Base-by-base conservation (phyloP, 2,888 invertebrate species). In the Acrobasis suavella region DNA sequence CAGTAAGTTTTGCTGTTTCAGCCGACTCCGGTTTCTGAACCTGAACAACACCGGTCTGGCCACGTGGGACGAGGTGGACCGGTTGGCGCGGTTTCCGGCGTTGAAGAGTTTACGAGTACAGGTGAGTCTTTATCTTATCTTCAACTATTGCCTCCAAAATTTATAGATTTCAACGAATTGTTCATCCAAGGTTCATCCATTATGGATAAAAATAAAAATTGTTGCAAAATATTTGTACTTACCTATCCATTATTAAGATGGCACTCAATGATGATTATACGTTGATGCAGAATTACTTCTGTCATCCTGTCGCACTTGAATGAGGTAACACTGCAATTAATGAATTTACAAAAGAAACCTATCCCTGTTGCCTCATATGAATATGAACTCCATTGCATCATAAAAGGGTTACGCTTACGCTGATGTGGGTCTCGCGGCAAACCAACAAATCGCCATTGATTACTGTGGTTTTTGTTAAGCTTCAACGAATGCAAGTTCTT, bases 41-140 rank as follows among this genome's bases (percentile, higher is more conserved):
- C 93, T 98, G 67, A 98, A 97, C 85, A 96, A 96, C 72, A 97
- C 97, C 17, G 94, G 95, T 59, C 87, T 98, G 58, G 93, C 95
- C 58, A 95, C 96, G 49, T 98, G 98, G 98, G 95, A 96, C 74
- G 97, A 98, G 78, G 95, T 98, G 65, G 98, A 98, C 78, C 94
- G 96, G 72, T 93, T 98, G 69, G 95, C 96, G 62, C 94, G 94
- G 80, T 98, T 98, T 89, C 97, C 97, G 1, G 94, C 95, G 10
- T 93, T 99, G 63, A 95, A 94, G 71, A 97, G 97, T 87, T 93
- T 98, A 66, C 94, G 98, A 77, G 95, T 98, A 67, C 96, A 96
- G 90, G 96, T 96, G 74, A 84, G 86, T 77, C 62, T 32, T 0
- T 32, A 32, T 2, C 22, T 22, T 22, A 22, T 22, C 5, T 2